phyloP scores from a whole-genome alignment of 2,888 invertebrate species.

The Euspilapteryx auroguttella region DNA sequence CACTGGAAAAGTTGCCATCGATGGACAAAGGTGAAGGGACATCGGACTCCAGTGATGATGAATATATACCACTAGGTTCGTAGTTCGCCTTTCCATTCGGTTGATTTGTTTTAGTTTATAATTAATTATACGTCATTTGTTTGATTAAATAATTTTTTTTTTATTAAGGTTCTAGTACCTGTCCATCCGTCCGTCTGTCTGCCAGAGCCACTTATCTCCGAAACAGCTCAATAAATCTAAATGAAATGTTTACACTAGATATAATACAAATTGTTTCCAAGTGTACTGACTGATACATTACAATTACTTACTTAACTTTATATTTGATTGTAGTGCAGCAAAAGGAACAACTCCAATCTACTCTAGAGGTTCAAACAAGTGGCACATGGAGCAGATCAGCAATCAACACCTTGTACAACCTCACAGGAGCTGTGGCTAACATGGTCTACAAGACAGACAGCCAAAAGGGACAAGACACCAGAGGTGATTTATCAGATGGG shows the following conservation, averaged over 20 bases:
- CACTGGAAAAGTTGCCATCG: constrained; percentile 35
- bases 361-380: constrained; percentile 26
- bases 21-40: constrained; percentile 37
- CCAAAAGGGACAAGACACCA: no score
- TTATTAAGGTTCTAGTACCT: no score
- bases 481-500: constrained; percentile 47
- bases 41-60: constrained; percentile 50
- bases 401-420: constrained; percentile 33
- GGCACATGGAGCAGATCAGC: constrained; percentile 36
- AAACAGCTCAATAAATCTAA: no score
- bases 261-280: no score
- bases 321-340: constrained; percentile 22
- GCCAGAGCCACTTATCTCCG: no score
- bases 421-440: constrained; percentile 33
- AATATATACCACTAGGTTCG: constrained; percentile 45
- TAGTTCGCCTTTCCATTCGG: constrained; percentile 1
- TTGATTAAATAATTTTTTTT: constrained; percentile 3
- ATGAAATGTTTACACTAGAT: no score
- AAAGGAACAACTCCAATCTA: constrained; percentile 26
- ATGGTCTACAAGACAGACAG: constrained; percentile 24
- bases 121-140: background rate
- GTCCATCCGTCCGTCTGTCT: no score
- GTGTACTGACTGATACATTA: no score
- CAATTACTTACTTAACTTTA: no score
- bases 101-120: background rate